Evolutionary conservation across 2,113 vertebrate species (phyloP).

Genomic region (Vireo altiloquus): DNA sequence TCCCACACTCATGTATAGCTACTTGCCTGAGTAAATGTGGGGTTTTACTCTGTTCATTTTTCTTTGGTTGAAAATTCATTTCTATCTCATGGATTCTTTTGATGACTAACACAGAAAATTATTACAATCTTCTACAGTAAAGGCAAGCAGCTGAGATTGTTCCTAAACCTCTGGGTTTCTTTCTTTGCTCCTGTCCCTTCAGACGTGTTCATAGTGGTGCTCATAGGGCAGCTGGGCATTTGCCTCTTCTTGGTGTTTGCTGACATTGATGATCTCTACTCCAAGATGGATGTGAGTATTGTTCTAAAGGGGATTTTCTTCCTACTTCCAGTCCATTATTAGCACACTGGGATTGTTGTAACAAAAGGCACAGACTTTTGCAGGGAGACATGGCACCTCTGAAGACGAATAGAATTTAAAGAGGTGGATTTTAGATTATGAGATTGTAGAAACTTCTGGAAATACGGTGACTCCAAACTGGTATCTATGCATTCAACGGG

Average conservation of each 20-base stretch:
- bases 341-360: neutral
- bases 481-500: neutral
- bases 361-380: neutral
- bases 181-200: slow-evolving; percentile 4
- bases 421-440: neutral
- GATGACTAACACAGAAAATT: neutral
- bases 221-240: slow-evolving; percentile 64
- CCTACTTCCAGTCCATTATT: neutral
- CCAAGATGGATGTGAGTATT: slow-evolving; percentile 75
- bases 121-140: neutral
- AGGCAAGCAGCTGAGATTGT: neutral
- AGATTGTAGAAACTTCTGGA: neutral
- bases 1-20: neutral
- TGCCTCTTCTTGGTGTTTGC: slow-evolving; percentile 80
- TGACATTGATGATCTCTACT: slow-evolving; percentile 70
- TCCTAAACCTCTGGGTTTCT: neutral
- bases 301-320: neutral
- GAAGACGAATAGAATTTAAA: neutral
- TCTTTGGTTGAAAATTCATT: neutral
- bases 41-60: neutral
- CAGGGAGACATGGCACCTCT: neutral
- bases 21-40: neutral
- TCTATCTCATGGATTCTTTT: neutral
- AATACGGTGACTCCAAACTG: neutral
- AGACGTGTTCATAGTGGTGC: slow-evolving; percentile 74